phyloP scores from a whole-genome alignment of 2,888 invertebrate species.

The Polymixis flavicincta region DNA sequence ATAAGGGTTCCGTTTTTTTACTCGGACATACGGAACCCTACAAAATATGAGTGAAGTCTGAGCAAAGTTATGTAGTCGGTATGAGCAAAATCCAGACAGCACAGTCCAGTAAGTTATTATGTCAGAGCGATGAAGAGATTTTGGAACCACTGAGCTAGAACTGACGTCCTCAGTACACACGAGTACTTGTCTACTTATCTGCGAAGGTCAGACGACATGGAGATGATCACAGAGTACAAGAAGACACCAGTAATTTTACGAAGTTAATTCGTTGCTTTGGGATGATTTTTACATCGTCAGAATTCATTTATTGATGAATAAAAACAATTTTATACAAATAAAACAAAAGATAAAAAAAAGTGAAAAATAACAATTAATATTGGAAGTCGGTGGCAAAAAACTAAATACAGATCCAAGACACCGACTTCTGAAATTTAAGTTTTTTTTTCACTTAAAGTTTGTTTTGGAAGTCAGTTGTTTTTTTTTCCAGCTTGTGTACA shows the following conservation, averaged over 20 bases:
- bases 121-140: constrained; percentile 1
- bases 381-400: too few species aligned
- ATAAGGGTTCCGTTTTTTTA: too few species aligned
- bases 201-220: not conserved
- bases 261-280: not conserved
- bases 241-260: not conserved
- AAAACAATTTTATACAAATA: not conserved
- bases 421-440: too few species aligned
- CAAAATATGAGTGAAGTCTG: too few species aligned
- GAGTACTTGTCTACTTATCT: not conserved
- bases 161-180: constrained; percentile 2
- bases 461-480: too few species aligned
- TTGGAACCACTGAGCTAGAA: constrained; percentile 14
- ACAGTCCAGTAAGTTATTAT: constrained; percentile 12
- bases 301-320: not conserved
- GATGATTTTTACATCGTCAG: not conserved
- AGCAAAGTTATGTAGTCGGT: not conserved
- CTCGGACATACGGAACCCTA: too few species aligned
- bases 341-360: too few species aligned
- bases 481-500: too few species aligned
- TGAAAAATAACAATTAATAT: too few species aligned
- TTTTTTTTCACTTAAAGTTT: too few species aligned
- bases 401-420: too few species aligned
- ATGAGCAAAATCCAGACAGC: not conserved
- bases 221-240: too few species aligned